A percentile compares a stretch with the other conserved stretches of the same genome.
These are phyloP conservation scores for Egretta garzetta DNA, from an alignment of 2,113 vertebrate species.

Conservation along the genomic window DNA sequence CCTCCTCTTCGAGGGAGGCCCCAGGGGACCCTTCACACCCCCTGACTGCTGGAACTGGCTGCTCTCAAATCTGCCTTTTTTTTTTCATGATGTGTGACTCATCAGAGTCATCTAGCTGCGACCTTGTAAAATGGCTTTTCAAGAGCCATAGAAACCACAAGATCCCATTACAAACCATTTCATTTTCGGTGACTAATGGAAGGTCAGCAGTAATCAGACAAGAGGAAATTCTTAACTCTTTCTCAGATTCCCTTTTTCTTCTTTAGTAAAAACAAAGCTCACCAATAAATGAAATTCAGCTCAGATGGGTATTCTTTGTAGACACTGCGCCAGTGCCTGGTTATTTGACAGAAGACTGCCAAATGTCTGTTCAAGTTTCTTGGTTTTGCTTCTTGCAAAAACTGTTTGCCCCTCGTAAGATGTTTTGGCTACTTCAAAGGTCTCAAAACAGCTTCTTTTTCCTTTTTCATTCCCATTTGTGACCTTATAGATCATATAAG, in stretches of 20 bases:
- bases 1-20: background rate
- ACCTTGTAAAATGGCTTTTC: constrained; percentile 33
- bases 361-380: background rate
- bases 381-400: background rate
- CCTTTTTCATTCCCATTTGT: background rate
- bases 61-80: background rate
- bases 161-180: constrained; percentile 18
- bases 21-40: background rate
- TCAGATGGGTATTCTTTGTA: background rate
- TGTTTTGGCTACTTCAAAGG: background rate
- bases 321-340: background rate
- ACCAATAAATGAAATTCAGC: constrained; percentile 1
- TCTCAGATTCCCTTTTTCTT: constrained; percentile 12
- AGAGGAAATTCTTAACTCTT: constrained; percentile 56
- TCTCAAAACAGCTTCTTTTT: background rate
- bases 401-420: background rate
- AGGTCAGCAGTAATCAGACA: constrained; percentile 15
- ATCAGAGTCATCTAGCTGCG: background rate
- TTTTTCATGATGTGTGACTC: constrained; percentile 31
- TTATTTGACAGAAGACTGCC: background rate
- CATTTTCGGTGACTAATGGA: constrained; percentile 30
- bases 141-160: constrained; percentile 41
- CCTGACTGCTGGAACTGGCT: background rate
- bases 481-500: background rate
- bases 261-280: background rate